Conservation (phyloP, 35 echinoderm and acorn worm genomes). For the Nesometra sesokonis region DNA sequence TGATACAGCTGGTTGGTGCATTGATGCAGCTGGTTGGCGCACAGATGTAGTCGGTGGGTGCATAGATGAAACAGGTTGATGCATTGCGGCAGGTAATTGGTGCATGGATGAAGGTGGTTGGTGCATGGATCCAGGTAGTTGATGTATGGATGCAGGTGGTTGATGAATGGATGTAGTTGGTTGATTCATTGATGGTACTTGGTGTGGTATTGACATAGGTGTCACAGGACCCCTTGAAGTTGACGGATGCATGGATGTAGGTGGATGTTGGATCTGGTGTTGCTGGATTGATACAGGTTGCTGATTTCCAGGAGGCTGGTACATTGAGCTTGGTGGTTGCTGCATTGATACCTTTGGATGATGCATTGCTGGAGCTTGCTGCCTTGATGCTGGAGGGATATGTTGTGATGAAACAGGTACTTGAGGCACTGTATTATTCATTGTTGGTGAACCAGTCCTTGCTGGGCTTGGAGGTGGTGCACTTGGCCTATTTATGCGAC, state of each 20-base stretch:
- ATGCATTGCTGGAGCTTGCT: not conserved
- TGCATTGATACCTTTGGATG: not conserved
- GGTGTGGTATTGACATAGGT: not conserved
- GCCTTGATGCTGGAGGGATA: not conserved
- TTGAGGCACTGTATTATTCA: not conserved
- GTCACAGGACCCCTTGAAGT: not conserved
- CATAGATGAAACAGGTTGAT: not conserved
- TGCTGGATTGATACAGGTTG: too few species aligned
- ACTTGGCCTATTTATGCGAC: not conserved
- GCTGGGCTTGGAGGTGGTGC: not conserved
- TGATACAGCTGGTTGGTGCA: not conserved
- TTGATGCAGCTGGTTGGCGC: not conserved
- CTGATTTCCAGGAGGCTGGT: not conserved
- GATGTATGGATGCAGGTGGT: slow-evolving; percentile 4
- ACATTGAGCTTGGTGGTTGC: not conserved
- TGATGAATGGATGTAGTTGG: not conserved
- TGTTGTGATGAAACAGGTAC: not conserved
- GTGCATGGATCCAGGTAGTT: not conserved
- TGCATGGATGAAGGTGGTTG: not conserved
- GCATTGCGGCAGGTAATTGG: not conserved
- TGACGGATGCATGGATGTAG: not conserved
- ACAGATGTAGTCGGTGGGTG: not conserved
- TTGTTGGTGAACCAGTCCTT: not conserved
- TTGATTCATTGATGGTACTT: not conserved
- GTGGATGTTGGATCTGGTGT: not conserved